A percentile compares a stretch with the other conserved stretches of the same genome.
These are phyloP conservation scores for Aegotheles bennettii DNA, from an alignment of 2,113 vertebrate genomes.

Conservation along the genomic window DNA sequence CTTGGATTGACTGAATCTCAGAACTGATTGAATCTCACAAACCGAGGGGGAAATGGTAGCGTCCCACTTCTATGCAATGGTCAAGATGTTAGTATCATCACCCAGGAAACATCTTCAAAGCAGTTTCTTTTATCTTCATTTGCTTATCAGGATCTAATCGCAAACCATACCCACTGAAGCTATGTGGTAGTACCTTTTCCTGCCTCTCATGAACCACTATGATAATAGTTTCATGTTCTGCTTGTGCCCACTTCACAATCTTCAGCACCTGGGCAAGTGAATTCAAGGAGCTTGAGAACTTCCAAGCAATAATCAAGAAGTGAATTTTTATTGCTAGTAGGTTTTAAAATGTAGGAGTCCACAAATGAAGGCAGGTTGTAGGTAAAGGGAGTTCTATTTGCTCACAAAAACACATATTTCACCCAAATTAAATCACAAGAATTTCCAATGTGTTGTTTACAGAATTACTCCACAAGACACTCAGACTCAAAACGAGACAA, in stretches of 20 bases:
- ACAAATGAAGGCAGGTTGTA: not conserved
- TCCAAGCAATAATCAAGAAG: not conserved
- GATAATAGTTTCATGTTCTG: not conserved
- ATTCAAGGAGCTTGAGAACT: not conserved
- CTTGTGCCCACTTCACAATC: not conserved
- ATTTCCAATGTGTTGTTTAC: not conserved
- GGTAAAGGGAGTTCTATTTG: not conserved
- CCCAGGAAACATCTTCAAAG: not conserved
- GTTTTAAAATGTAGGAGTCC: not conserved
- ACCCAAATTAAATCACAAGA: not conserved
- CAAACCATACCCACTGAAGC: not conserved
- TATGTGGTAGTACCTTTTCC: not conserved
- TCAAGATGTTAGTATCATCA: not conserved
- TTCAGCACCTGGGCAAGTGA: not conserved
- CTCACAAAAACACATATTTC: not conserved
- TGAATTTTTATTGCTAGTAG: not conserved
- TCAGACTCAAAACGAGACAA: not conserved
- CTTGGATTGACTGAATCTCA: not conserved
- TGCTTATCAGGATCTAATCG: not conserved
- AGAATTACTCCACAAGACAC: not conserved
- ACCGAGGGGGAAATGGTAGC: not conserved
- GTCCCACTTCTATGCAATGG: not conserved
- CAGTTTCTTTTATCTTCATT: not conserved
- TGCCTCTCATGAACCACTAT: not conserved
- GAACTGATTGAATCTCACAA: not conserved